Conservation (phyloP, 2,888 invertebrate species). For the Listrodromus nycthemerus region DNA sequence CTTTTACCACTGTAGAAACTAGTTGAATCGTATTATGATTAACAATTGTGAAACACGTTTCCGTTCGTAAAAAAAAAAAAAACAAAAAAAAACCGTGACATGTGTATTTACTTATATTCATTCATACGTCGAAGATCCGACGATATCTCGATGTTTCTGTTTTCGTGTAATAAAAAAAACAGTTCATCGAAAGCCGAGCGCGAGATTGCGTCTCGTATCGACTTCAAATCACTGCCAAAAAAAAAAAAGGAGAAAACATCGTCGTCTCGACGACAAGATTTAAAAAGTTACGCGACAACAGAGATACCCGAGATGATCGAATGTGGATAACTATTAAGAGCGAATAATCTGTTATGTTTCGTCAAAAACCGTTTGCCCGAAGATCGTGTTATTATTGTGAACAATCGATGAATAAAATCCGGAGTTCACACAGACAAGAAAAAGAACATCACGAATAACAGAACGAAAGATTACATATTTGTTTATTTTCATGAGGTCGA, state of each 20-base stretch:
- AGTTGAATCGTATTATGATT: conserved; percentile 65
- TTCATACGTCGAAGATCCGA: conserved; percentile 10
- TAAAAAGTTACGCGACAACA: conserved; percentile 32
- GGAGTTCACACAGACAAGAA: conserved; percentile 6
- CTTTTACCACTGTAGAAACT: conserved; percentile 27
- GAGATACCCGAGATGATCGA: conserved; percentile 1
- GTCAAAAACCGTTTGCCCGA: conserved; percentile 52
- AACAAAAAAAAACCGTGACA: conserved; percentile 21
- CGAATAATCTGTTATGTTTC: conserved; percentile 80
- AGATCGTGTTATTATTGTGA: conserved; percentile 39
- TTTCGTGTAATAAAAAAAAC: conserved; percentile 4
- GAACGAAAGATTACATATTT: neutral
- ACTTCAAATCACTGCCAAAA: conserved; percentile 30
- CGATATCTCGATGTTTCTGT: conserved; percentile 29
- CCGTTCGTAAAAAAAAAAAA: conserved; percentile 21
- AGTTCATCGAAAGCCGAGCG: neutral
- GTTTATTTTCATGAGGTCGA: neutral
- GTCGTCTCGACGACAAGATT: conserved; percentile 18
- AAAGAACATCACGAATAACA: neutral
- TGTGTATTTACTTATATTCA: conserved; percentile 38
- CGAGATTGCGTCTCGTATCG: neutral
- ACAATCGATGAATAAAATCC: conserved; percentile 37
- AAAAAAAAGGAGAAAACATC: neutral
- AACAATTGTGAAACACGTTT: conserved; percentile 75
- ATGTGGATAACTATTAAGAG: conserved; percentile 31